Base-by-base conservation (phyloP, 2,113 vertebrate genomes). In the Sceloporus tristichus region DNA sequence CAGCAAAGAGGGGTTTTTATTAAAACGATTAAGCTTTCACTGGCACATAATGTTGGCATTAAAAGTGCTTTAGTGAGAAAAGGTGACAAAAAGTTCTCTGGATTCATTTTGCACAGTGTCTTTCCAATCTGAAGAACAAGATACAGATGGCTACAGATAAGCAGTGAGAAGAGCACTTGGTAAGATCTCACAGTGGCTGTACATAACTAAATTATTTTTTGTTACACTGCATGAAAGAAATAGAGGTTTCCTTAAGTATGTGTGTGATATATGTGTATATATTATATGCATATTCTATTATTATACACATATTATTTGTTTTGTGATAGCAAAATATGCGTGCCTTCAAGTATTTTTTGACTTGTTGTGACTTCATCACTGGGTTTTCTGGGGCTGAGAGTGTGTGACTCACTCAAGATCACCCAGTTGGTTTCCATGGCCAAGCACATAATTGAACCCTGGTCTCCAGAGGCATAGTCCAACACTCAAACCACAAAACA, bases 21-120 rank as follows among this genome's bases (percentile, higher is more conserved):
- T 91, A 93, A 92, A 93, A 89, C 87, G 82, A 89, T 94, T 94
- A 95, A 70, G 23, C 91, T 95, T 95, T 93, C 88, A 91, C 94
- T 92, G 95, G 71, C 87, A 91, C 90, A 79, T 81, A 87, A 95
- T 80, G 62, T 48, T 94, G 86, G 88, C 75, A 88, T 88, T 90
- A 92, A 92, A 94, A 91, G 86, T 48, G n/a, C 92, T 94, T 90
- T 27, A 83, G 85, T 94, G 94, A 93, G 89, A 92, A 73, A 14
- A 87, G 73, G 59, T 93, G 91, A 94, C 91, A 85, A 94, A 16
- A 62, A 89, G 79, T 92, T 93, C 66, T 84, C 88, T 75, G 54
- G 88, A 92, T 89, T 91, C 82, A 92, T 48, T 48, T 48, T 48
- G 42, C 42, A 48, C 6, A 48, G 6, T 48, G 42, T 48, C 6